Evolutionary conservation across 2,888 invertebrate species (phyloP).

Genomic region (Tipula helvola): DNA sequence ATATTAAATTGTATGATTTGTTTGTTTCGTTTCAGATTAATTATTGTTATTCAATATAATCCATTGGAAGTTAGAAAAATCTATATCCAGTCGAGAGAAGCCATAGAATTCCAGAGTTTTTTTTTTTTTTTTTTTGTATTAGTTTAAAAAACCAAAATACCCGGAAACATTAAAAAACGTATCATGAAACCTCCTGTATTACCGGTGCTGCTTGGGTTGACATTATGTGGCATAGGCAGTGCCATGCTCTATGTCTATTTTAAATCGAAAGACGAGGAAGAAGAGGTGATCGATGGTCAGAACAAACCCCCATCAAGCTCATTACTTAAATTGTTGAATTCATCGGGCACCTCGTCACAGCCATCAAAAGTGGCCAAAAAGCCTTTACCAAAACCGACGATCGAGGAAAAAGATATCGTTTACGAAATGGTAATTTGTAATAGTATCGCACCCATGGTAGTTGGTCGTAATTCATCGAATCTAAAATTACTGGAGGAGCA

Average conservation of each 20-base stretch:
- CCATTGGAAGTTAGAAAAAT: neutral
- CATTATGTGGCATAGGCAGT: constrained; percentile 55
- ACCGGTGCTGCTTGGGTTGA: constrained; percentile 50
- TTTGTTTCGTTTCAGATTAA: neutral
- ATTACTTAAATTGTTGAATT: neutral
- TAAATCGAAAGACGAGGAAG: constrained; percentile 48
- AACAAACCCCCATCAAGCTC: constrained; percentile 11
- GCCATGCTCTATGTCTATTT: constrained; percentile 55
- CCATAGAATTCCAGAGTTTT: neutral
- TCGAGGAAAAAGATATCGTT: constrained; percentile 33
- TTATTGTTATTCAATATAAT: neutral
- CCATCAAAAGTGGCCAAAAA: constrained; percentile 10
- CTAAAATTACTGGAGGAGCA: constrained; percentile 62
- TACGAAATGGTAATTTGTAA: constrained; percentile 49
- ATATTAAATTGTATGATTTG: neutral
- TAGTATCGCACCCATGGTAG: constrained; percentile 49
- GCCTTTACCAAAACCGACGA: constrained; percentile 19
- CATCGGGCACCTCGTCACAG: neutral
- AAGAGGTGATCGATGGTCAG: constrained; percentile 26
- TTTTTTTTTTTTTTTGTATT: neutral
- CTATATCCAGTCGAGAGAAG: neutral
- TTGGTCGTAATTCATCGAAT: constrained; percentile 64
- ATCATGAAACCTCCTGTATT: constrained; percentile 28
- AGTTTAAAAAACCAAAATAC: neutral
- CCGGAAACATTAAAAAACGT: neutral